Base-by-base conservation (phyloP, 1,140 invertebrate species). In the Helicoverpa zea region DNA sequence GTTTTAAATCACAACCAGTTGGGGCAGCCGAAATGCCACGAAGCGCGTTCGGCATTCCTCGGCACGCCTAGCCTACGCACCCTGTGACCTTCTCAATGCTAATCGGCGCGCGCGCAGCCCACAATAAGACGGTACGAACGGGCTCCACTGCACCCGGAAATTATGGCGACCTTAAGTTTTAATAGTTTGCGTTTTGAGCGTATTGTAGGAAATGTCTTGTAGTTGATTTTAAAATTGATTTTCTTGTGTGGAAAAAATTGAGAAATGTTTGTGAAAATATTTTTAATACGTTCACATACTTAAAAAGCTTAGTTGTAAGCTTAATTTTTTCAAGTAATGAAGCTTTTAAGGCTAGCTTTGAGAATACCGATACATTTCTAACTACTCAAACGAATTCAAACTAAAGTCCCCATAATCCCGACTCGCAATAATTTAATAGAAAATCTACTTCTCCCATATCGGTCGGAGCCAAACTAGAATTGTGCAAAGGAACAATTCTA, bases 61-160 rank as follows among this genome's bases (percentile, higher is more conserved):
- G 83, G 82, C 83, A 79, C 83, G 82, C 84, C 87, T 82, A 83
- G 83, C 84, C 85, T 83, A 84, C 85, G 87, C 81, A 80, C 86
- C 80, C 80, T 59, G 79, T 84, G 88, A 86, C 89, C 89, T 90
- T 90, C 89, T 90, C 89, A 89, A 90, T 90, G 89, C 85, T 89
- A 88, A 87, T 89, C 84, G 79, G 79, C 82, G 79, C 82, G 18
- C 52, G 78, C 82, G 79, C 82, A 83, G 52, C 14, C 54, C 30
- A 63, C 74, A 68, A 68, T 49, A 68, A 47, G 64, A 68, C 64
- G 12, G 23, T 58, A 76, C 63, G 74, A 63, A 76, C 73, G 30
- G 56, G 29, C 47, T 52, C 58, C 74, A 59, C 58, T 63, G 49
- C 35, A 77, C 75, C 75, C 59, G 75, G 75, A 77, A 77, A 77